phyloP scores from a whole-genome alignment of 2,888 invertebrate genomes.

The Aleiodes alternator region DNA sequence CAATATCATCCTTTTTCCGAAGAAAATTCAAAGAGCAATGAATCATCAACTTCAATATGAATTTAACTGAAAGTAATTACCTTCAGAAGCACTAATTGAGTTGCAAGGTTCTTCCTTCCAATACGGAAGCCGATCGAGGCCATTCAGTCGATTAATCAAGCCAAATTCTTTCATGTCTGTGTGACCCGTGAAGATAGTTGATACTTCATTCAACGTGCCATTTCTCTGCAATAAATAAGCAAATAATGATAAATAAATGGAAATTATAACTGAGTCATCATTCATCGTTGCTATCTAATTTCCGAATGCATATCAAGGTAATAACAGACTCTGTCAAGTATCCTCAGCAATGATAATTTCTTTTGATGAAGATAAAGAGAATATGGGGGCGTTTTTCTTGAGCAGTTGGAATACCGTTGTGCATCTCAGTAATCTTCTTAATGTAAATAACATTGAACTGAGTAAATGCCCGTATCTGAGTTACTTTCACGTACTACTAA shows the following conservation, averaged over 20 bases:
- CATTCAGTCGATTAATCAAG: slow-evolving; percentile 85
- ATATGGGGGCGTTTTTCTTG: background rate
- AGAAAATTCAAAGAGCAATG: background rate
- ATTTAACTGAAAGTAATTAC: slow-evolving; percentile 60
- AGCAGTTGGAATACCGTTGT: background rate
- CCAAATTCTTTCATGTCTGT: slow-evolving; percentile 87
- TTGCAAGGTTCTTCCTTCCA: slow-evolving; percentile 87
- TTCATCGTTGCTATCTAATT: too few species aligned
- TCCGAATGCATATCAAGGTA: too few species aligned
- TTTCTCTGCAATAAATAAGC: slow-evolving; percentile 79
- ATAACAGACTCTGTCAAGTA: background rate
- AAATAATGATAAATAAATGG: background rate
- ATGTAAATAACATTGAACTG: background rate
- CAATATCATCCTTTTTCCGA: too few species aligned
- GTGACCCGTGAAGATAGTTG: slow-evolving; percentile 87
- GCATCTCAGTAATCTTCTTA: background rate
- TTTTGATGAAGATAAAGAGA: slow-evolving; percentile 1
- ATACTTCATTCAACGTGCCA: slow-evolving; percentile 87
- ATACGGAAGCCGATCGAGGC: slow-evolving; percentile 84
- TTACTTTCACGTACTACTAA: slow-evolving; percentile 1
- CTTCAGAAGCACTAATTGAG: slow-evolving; percentile 76
- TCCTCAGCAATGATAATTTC: background rate
- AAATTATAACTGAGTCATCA: background rate
- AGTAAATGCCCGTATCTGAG: background rate
- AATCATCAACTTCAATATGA: slow-evolving; percentile 26